These are phyloP conservation scores for Lydus trimaculatus DNA, from an alignment of 2,888 invertebrate species.

Conservation along the genomic window DNA sequence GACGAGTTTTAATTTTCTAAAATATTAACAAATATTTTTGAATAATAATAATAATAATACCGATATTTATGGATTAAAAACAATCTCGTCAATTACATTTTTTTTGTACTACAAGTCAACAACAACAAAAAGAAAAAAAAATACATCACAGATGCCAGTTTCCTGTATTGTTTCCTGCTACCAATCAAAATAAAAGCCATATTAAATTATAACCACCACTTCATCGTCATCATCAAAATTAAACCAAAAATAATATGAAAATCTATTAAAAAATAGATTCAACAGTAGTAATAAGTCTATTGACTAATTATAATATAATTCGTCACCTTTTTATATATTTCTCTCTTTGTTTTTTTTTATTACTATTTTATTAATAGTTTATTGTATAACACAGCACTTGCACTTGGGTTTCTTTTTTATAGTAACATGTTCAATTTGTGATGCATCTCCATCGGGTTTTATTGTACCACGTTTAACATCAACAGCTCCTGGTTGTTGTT, in stretches of 20 bases:
- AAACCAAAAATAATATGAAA: constrained; percentile 12
- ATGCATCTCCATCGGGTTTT: constrained; percentile 70
- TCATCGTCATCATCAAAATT: background rate
- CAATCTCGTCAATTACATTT: constrained; percentile 1
- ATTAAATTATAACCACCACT: background rate
- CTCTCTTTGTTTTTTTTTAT: constrained; percentile 5
- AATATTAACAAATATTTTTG: background rate
- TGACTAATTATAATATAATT: constrained; percentile 25
- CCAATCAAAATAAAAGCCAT: constrained; percentile 1
- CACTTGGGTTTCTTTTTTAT: constrained; percentile 96
- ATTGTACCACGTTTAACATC: constrained; percentile 78
- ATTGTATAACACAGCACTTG: constrained; percentile 94
- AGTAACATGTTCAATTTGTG: constrained; percentile 89
- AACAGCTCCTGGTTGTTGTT: constrained; percentile 65
- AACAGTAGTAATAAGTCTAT: constrained; percentile 48
- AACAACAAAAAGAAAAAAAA: constrained; percentile 2
- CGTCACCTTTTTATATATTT: constrained; percentile 13
- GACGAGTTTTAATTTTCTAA: background rate
- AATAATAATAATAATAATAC: too few relatives aligned
- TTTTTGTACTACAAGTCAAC: constrained; percentile 19
- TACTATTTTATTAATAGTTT: constrained; percentile 55
- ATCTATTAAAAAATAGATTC: constrained; percentile 17
- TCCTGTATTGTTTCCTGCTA: background rate
- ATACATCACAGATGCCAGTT: constrained; percentile 19
- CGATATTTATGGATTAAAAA: background rate